Evolutionary conservation across 2,113 vertebrate species (phyloP).

Genomic region (Narcine bancroftii): DNA sequence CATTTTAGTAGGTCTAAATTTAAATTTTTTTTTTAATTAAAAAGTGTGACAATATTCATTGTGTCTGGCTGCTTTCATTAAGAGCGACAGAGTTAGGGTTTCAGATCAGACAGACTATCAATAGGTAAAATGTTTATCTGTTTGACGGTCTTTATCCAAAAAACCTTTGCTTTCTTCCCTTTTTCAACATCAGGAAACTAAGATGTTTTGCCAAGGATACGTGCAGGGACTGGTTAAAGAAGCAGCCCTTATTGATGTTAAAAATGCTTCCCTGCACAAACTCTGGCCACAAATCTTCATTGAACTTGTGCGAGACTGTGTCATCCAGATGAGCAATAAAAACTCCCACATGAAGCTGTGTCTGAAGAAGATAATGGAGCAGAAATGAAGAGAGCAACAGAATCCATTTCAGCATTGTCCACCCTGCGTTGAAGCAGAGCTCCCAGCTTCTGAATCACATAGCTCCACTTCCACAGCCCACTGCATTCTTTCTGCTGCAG

Average conservation of each 20-base stretch:
- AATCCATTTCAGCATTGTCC: not conserved
- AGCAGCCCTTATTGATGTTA: slow-evolving; percentile 77
- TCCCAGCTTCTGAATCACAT: not conserved
- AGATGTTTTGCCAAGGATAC: slow-evolving; percentile 67
- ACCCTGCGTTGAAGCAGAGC: not conserved
- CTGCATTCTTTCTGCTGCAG: not conserved
- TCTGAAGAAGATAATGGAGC: slow-evolving; percentile 66
- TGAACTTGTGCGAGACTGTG: slow-evolving; percentile 84
- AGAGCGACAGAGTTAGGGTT: no score
- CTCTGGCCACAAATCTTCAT: slow-evolving; percentile 94
- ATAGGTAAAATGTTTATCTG: not conserved
- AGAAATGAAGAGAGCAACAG: slow-evolving; percentile 45
- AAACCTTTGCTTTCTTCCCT: not conserved
- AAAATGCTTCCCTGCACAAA: slow-evolving; percentile 80
- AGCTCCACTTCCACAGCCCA: not conserved
- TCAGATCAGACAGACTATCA: no score
- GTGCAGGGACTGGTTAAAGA: slow-evolving; percentile 69
- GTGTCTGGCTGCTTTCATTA: no score
- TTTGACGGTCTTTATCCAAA: not conserved
- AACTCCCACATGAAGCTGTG: slow-evolving; percentile 72
- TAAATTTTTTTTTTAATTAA: no score
- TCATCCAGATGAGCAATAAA: slow-evolving; percentile 77
- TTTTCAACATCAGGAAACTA: slow-evolving; percentile 61
- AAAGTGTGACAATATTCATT: no score
- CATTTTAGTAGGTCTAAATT: not conserved